Conservation (phyloP, 2,888 invertebrate genomes). For the Noctua comes region DNA sequence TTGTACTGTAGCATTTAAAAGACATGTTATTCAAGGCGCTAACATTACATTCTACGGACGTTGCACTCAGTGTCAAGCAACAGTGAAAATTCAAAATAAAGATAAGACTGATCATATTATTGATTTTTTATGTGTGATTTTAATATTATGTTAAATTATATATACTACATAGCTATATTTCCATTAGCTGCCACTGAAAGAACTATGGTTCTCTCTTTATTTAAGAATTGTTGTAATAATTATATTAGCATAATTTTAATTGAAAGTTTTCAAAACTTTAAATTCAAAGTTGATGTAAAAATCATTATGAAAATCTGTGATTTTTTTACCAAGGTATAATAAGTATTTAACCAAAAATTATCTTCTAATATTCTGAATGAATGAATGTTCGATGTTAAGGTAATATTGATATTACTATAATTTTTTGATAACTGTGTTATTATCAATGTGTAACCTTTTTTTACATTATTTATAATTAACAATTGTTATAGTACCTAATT, state of each 20-base stretch:
- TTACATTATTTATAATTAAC: conserved; percentile 30
- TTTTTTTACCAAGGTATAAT: conserved; percentile 39
- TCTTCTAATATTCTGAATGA: no score
- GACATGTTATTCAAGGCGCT: conserved; percentile 44
- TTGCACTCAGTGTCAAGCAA: conserved; percentile 45
- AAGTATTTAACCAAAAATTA: no score
- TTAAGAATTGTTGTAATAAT: conserved; percentile 38
- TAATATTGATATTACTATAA: conserved; percentile 41
- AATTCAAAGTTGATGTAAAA: conserved; percentile 41
- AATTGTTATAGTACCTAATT: conserved; percentile 36
- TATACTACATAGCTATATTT: conserved; percentile 43
- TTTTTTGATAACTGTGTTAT: conserved; percentile 40
- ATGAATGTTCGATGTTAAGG: conserved; percentile 28
- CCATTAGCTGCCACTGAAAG: conserved; percentile 43
- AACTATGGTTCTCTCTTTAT: conserved; percentile 41
- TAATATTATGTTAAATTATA: conserved; percentile 42
- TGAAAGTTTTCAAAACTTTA: conserved; percentile 34
- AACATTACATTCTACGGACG: conserved; percentile 43
- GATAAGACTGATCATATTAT: conserved; percentile 44
- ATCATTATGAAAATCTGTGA: conserved; percentile 42
- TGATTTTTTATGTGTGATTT: conserved; percentile 42
- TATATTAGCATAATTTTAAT: conserved; percentile 38
- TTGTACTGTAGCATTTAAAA: conserved; percentile 43
- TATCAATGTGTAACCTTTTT: conserved; percentile 35
- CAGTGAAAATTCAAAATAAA: conserved; percentile 41